Base-by-base conservation (phyloP, 2,113 vertebrate genomes). In the Aspiorhynchus laticeps region DNA sequence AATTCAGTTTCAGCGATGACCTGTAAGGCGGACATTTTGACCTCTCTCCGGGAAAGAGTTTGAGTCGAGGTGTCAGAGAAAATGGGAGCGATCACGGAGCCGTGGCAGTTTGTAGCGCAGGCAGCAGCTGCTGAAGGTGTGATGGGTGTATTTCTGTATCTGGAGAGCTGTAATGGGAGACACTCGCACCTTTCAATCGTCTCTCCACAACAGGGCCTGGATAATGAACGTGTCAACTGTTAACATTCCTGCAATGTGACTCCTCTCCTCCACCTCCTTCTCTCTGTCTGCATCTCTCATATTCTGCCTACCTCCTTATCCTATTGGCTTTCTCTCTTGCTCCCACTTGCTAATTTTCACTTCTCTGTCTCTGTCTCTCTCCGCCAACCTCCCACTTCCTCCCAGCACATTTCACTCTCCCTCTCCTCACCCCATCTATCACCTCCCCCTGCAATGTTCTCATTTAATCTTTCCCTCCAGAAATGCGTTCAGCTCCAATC, bases 381-480 rank as follows among this genome's bases (percentile, higher is more conserved):
- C 77, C 74, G 43, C 84, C 69, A 73, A 78, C 85, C 82, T 90
- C 77, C 85, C 81, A 78, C 88, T 63, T 67, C 74, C 80, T 88
- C 74, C 85, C 86, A 48, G 65, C 90, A 86, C 56, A 82, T 86
- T 59, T 86, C 91, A 85, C 77, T 87, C 83, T 86, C 28, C 76
- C 19, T 87, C 84, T 90, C 90, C 91, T 86, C 79, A 48, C 90
- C 92, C 91, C 91, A 94, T 95, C 93, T 91, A 93, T 94, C 94
- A 94, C 93, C 94, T 94, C 94, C 92, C 94, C 69, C 94, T 94
- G 92, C 94, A 93, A 93, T 94, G 93, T 93, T 95, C 93, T 94
- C 93, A 93, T 95, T 94, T 95, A 94, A 94, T 95, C 93, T 94
- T 93, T 91, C 92, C 93, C 93, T 93, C 92, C 93, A 93, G 93